Conservation (phyloP, 2,113 vertebrate species). For the Cricetomys ansorgei region DNA sequence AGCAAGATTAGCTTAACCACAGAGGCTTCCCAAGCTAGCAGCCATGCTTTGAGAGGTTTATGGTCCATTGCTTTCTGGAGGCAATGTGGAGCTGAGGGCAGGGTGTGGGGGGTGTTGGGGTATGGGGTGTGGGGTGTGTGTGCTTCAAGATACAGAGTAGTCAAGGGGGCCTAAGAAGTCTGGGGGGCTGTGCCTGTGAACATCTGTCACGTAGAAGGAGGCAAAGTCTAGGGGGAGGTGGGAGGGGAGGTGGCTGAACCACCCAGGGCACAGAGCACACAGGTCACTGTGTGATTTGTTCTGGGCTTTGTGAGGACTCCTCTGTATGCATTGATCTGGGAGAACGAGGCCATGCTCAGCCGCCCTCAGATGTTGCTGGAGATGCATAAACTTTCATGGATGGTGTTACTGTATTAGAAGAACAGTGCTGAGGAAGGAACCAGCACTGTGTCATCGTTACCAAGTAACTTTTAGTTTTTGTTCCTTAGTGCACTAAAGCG, state of each 20-base stretch:
- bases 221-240: not conserved
- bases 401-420: not conserved
- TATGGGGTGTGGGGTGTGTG: too few species aligned
- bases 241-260: fast-evolving
- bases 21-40: not conserved
- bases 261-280: not conserved
- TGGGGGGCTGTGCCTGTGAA: fast-evolving
- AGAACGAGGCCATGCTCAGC: not conserved
- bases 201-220: not conserved
- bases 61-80: not conserved
- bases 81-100: not conserved
- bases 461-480: not conserved
- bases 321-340: not conserved
- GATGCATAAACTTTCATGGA: not conserved
- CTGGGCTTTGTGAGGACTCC: fast-evolving
- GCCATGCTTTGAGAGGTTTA: not conserved
- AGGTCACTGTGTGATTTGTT: fast-evolving
- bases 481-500: not conserved
- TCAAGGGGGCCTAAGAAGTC: not conserved
- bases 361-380: fast-evolving
- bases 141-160: not conserved
- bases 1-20: not conserved
- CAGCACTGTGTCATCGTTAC: fast-evolving
- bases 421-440: not conserved
- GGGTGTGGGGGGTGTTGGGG: too few species aligned